Evolutionary conservation across 1,140 invertebrate species (phyloP), one percentile per base, ranked within the genome.

Genomic region (Drosophila simulans): DNA sequence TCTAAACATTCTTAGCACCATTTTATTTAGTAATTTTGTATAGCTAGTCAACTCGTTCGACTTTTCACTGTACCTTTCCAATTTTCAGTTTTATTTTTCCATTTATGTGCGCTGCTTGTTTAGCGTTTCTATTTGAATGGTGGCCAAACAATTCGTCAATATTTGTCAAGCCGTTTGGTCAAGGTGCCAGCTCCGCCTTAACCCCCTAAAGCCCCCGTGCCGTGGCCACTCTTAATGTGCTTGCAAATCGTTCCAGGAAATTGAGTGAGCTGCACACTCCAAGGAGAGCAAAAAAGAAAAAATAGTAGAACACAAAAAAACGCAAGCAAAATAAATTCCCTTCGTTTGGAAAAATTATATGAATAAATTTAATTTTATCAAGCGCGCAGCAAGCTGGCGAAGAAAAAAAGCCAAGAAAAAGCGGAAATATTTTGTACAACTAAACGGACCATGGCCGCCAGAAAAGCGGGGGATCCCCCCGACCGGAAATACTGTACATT

Each of bases 221-320:
- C 20, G 1, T 10, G 1, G 13, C n/a, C 31, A 22, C 59, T 27
- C 65, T 59, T 69, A 85, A 85, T 73, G 77, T 62, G 79, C 49
- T 70, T 73, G 72, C 81, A 84, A 84, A 80, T 85, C 63, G 77
- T 85, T 85, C 73, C 63, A 85, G 82, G 82, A 85, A 85, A 85
- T 86, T 81, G 73, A 85, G 82, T 69, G 73, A 78, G 74, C 82
- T 86, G 82, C 78, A 74, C 63, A 81, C 27, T 31, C 31, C 7
- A 66, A 34, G 52, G 70, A 15, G 27, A 10, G 13, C 27, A 55
- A 70, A 54, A 56, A 39, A 74, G n/a, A 49, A 40, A 55, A 57
- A 51, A 45, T 27, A 3, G n/a, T 51, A 34, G 34, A 66, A 56
- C 37, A 39, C 27, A 46, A 42, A 49, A 17, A 48, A 48, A 35